Conservation (phyloP, 2,113 vertebrate species). For the Danio rerio region GRCz12tu NC_133179.1:25097001-25097500, state of each 20-base stretch:
- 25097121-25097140: conserved; percentile 13
- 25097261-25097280: conserved; percentile 42
- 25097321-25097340: background rate
- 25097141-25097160: conserved; percentile 13
- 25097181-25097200: conserved; percentile 43
- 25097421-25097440: background rate
- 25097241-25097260: conserved; percentile 43
- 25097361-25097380: background rate
- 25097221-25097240: conserved; percentile 39
- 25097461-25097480: no score
- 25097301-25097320: background rate
- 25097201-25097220: conserved; percentile 38
- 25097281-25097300: conserved; percentile 29
- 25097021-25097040: conserved; percentile 7
- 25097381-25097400: background rate
- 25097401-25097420: background rate
- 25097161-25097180: conserved; percentile 38
- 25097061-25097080: background rate
- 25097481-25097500: no score
- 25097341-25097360: background rate
- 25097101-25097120: conserved; percentile 36
- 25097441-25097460: background rate
- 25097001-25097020: background rate
- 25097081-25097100: conserved; percentile 16
- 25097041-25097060: background rate